A percentile compares a stretch with the other conserved stretches of the same genome.
Conservation (phyloP, 2,797 vertebrate species). For the Nannoperca obscura region DNA sequence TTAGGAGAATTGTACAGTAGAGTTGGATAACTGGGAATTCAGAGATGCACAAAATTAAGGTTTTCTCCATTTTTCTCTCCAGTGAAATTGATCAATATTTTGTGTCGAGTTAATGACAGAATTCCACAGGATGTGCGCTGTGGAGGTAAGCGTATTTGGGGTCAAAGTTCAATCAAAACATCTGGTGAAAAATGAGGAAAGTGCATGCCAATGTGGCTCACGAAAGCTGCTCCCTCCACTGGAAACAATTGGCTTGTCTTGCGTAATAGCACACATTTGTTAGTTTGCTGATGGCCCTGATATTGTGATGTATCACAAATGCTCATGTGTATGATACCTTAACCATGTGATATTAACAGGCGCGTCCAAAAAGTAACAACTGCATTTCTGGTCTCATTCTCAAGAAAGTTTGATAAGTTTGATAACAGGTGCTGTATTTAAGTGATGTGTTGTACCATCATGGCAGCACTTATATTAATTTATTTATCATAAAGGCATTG, state of each 20-base stretch:
- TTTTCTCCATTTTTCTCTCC: background rate
- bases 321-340: background rate
- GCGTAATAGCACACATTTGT: background rate
- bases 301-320: slow-evolving; percentile 5
- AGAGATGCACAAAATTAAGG: background rate
- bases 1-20: background rate
- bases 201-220: background rate
- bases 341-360: background rate
- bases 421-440: background rate
- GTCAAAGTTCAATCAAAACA: background rate
- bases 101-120: background rate
- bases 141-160: background rate
- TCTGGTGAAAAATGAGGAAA: background rate
- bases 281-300: background rate
- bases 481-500: background rate
- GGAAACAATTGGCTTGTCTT: background rate
- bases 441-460: background rate
- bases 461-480: background rate
- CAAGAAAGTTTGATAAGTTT: background rate
- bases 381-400: background rate
- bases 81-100: background rate
- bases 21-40: background rate
- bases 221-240: background rate
- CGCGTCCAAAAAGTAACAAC: background rate
- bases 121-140: background rate